Percentiles rank a stretch among this genome's conserved stretches.
Evolutionary conservation across 1,140 invertebrate species (phyloP).

Genomic region (Drosophila insularis): DNA sequence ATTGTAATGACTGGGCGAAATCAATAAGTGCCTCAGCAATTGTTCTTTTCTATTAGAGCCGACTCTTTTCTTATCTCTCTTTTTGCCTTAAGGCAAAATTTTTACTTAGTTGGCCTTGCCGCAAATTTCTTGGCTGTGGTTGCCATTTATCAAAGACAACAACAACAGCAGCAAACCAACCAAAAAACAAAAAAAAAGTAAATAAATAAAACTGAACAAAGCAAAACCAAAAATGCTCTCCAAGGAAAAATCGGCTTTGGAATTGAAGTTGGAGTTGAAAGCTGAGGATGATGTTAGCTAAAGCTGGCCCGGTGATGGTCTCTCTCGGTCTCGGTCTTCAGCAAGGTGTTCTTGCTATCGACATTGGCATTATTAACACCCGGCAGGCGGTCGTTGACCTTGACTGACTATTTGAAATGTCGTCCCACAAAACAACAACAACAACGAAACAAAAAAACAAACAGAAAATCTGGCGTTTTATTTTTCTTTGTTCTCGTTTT

Average conservation of each 20-base stretch:
- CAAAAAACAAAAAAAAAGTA: conserved; percentile 13
- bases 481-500: too few relatives aligned
- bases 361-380: conserved; percentile 19
- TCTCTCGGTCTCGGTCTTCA: conserved; percentile 28
- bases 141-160: conserved; percentile 50
- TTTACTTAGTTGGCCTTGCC: conserved; percentile 58
- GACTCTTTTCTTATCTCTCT: conserved; percentile 22
- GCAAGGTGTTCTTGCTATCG: conserved; percentile 26
- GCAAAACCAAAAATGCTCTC: background rate
- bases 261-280: background rate
- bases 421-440: background rate
- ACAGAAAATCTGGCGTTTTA: background rate
- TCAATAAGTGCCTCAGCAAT: conserved; percentile 4
- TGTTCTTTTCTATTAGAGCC: background rate
- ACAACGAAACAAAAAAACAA: background rate
- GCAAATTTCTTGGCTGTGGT: conserved; percentile 47
- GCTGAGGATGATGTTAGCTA: too few relatives aligned
- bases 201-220: background rate
- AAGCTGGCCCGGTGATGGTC: conserved; percentile 14
- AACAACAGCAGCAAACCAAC: background rate
- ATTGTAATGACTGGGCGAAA: conserved; percentile 6
- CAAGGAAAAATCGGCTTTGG: background rate
- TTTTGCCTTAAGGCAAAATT: conserved; percentile 27
- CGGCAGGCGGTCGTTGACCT: conserved; percentile 44
- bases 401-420: conserved; percentile 32